Conservation (phyloP, 1,140 invertebrate species). For the Aporrectodea caliginosa region DNA sequence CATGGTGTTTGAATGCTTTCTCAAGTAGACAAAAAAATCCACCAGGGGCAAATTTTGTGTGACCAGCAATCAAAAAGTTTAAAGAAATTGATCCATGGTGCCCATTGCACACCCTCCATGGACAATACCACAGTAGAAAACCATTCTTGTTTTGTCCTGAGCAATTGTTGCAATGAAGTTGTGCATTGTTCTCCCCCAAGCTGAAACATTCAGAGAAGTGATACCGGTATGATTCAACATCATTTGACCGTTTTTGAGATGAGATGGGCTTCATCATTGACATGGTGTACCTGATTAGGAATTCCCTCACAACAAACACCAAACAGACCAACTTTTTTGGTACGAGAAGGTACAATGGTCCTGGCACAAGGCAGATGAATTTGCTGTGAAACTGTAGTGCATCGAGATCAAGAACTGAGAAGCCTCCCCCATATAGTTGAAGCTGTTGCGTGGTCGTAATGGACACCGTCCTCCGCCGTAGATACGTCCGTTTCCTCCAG, state of each 20-base stretch:
- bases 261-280: slow-evolving; percentile 36
- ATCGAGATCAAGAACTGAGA: no score
- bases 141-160: slow-evolving; percentile 42
- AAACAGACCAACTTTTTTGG: slow-evolving; percentile 29
- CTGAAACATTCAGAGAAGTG: slow-evolving; percentile 35
- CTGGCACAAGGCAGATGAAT: no score
- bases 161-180: slow-evolving; percentile 27
- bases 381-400: no score
- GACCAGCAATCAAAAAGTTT: slow-evolving; percentile 39
- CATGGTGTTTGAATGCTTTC: slow-evolving; percentile 18
- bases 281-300: slow-evolving; percentile 35
- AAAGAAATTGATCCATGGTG: slow-evolving; percentile 31
- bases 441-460: no score
- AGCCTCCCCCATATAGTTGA: no score
- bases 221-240: slow-evolving; percentile 33
- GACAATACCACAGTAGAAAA: slow-evolving; percentile 37
- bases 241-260: slow-evolving; percentile 34
- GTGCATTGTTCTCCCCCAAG: slow-evolving; percentile 30
- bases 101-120: slow-evolving; percentile 35
- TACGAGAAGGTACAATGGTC: no score
- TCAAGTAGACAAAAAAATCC: slow-evolving; percentile 43
- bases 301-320: slow-evolving; percentile 28
- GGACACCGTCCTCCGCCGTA: no score
- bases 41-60: slow-evolving; percentile 44
- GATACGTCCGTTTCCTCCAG: no score